Conservation (phyloP, 2,113 vertebrate genomes). For the Melanostigma gelatinosum region DNA sequence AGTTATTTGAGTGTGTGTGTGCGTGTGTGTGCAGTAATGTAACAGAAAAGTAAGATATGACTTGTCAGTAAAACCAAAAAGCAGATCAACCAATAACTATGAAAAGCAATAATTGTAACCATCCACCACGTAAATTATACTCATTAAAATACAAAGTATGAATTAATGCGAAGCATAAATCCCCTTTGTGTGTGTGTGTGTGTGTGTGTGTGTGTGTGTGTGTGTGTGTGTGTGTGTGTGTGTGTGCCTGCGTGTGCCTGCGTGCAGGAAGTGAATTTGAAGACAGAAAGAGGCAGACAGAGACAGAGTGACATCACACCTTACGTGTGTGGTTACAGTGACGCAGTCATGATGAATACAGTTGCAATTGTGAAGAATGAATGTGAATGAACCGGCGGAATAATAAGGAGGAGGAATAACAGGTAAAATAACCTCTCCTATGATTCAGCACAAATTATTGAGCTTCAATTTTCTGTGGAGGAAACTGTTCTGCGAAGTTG, state of each 20-base stretch:
- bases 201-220: not conserved
- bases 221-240: slow-evolving; percentile 1
- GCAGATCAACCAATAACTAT: not conserved
- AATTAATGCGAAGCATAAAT: not conserved
- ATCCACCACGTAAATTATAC: not conserved
- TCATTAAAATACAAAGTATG: slow-evolving; percentile 11
- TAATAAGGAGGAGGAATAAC: not conserved
- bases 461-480: not conserved
- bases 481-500: slow-evolving; percentile 33
- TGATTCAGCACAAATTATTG: not conserved
- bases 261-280: slow-evolving; percentile 15
- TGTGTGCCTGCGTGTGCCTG: slow-evolving; percentile 4
- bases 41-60: not conserved
- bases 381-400: not conserved
- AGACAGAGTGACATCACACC: slow-evolving; percentile 68
- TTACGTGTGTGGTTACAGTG: slow-evolving; percentile 65
- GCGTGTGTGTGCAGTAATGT: not conserved
- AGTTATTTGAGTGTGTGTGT: not conserved
- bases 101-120: not conserved
- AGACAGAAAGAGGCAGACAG: slow-evolving; percentile 29
- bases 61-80: not conserved
- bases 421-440: not conserved
- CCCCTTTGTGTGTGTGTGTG: not conserved
- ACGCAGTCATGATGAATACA: slow-evolving; percentile 63
- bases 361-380: slow-evolving; percentile 42